Evolutionary conservation across 2,797 vertebrate species (phyloP).

Genomic region (Monodelphis domestica): DNA sequence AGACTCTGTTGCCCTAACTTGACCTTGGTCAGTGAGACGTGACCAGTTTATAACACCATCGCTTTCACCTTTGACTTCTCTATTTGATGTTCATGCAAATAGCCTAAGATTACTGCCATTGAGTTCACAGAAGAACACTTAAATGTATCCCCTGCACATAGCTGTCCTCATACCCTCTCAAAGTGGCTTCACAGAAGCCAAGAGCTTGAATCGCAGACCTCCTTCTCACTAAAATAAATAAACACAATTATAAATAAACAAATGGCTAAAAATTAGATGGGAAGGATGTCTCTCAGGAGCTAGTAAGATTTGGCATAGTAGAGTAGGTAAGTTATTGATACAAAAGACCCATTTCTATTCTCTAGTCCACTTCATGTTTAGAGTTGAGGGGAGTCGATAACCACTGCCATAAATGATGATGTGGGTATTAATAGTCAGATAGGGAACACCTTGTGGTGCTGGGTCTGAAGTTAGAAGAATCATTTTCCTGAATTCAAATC

Average conservation of each 20-base stretch:
- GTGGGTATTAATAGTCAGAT: too few species aligned
- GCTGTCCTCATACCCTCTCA: neutral
- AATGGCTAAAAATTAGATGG: neutral
- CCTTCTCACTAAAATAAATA: neutral
- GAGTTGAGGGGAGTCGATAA: too few species aligned
- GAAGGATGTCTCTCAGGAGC: neutral
- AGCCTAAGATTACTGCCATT: neutral
- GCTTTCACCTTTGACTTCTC: neutral
- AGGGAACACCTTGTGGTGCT: too few species aligned
- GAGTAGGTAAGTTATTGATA: neutral
- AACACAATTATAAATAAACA: neutral
- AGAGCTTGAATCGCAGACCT: neutral
- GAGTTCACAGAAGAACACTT: neutral
- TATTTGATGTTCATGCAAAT: neutral
- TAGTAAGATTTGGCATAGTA: neutral
- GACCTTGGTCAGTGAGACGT: neutral
- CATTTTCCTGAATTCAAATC: too few species aligned
- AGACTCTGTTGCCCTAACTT: neutral
- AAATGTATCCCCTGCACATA: neutral
- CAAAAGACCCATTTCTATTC: too few species aligned
- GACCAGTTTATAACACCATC: neutral
- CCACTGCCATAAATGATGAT: too few species aligned
- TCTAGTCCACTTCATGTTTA: too few species aligned
- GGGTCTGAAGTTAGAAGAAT: too few species aligned
- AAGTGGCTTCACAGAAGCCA: neutral